Conservation (phyloP, 2,888 invertebrate species). For the Parascotia fuliginaria region DNA sequence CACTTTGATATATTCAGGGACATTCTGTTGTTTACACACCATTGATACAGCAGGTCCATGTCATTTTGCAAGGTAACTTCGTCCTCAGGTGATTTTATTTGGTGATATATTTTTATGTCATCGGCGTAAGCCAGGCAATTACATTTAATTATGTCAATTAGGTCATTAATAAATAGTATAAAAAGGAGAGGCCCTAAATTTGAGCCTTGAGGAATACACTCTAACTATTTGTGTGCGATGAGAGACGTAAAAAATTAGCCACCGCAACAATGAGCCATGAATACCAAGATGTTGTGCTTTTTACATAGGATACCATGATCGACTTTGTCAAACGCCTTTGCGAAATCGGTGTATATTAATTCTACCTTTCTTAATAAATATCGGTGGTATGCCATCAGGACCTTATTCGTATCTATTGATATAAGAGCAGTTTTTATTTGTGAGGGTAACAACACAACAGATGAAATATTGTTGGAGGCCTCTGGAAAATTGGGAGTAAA, state of each 20-base stretch:
- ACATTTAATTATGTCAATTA: not conserved
- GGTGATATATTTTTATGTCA: not conserved
- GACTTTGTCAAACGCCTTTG: no score
- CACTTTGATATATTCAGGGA: not conserved
- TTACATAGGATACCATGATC: not conserved
- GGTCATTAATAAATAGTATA: not conserved
- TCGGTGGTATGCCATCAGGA: no score
- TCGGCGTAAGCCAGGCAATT: not conserved
- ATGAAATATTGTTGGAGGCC: not conserved
- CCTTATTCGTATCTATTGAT: no score
- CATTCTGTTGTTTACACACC: not conserved
- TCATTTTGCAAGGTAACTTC: not conserved
- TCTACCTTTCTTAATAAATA: not conserved
- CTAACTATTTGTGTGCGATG: no score
- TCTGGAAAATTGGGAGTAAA: no score
- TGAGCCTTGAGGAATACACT: no score
- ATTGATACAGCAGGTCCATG: not conserved
- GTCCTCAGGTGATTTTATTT: conserved; percentile 1
- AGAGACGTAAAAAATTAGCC: no score
- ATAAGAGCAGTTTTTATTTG: no score
- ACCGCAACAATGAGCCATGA: not conserved
- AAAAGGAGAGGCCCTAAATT: not conserved
- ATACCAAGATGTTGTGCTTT: not conserved
- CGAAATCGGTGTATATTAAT: no score
- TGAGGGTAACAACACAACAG: not conserved